Evolutionary conservation across 2,888 invertebrate species (phyloP), one percentile per base, ranked within the genome.

Genomic region (Vandiemenella viatica): DNA sequence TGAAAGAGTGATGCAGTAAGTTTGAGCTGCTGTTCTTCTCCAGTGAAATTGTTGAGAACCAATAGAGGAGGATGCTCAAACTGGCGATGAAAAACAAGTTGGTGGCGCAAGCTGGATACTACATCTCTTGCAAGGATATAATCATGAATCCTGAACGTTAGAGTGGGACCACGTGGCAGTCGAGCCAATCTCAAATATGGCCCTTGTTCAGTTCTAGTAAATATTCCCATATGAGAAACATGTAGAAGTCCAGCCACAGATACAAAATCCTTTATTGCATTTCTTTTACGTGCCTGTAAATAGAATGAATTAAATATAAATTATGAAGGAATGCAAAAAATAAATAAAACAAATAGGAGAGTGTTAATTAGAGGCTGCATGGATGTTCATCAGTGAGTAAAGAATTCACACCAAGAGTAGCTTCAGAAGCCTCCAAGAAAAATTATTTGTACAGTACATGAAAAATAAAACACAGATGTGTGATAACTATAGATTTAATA

Each of bases 1-100:
- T 97, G 96, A 63, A 98, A 93, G 73, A 91, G 93, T 13, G 88
- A 83, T 4, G 95, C 83, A 81, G 95, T 90, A 16, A 98, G 70
- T 59, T 91, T 88, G 64, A 92, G 73, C 57, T 92, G 89, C 70
- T 83, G 77, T 26, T 86, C 90, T 64, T 91, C 90, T 0, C 89
- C 88, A 16, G 81, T 83, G 64, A 96, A 93, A 63, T 85, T 87
- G 65, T 90, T 91, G 60, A 91, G 73, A 32, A 97, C 82, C 10
- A 97, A 80, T 13, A 98, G 70, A 0, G 98, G 96, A 1, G 93
- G 83, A 60, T 83, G 79, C 58, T 85, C 78, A 63, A 89, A 97
- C 21, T 90, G 83, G 55, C 80, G 77, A 58, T 83, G 80, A 62
- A 83, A 82, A 3, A 87, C 80, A 63, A 82, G 76, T 67, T 92